phyloP scores from a whole-genome alignment of 2,113 vertebrate species.

The Acinonyx jubatus region DNA sequence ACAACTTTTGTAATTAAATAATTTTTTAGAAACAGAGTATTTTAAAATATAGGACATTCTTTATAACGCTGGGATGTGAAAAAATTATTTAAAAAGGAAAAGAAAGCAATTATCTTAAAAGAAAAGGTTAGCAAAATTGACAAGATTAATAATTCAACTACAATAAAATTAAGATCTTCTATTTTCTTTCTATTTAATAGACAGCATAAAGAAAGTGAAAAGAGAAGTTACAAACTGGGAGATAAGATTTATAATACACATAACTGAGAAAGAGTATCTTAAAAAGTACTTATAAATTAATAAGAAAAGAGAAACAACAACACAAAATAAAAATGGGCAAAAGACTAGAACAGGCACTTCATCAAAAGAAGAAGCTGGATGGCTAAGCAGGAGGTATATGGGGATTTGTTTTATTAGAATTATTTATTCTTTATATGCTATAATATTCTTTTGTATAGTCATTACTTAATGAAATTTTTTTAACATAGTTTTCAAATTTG shows the following conservation, averaged over 20 bases:
- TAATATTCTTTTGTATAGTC: background rate
- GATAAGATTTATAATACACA: background rate
- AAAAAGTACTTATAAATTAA: background rate
- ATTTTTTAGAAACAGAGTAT: background rate
- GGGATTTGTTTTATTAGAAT: background rate
- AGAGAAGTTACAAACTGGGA: background rate
- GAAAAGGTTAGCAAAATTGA: background rate
- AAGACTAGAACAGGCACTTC: background rate
- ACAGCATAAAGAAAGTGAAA: slow-evolving; percentile 33
- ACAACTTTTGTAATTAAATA: background rate
- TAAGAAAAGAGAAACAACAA: background rate
- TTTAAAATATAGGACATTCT: slow-evolving; percentile 6
- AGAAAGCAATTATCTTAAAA: slow-evolving; percentile 20
- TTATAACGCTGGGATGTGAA: background rate
- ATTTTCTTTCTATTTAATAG: background rate
- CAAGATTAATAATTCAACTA: slow-evolving; percentile 31
- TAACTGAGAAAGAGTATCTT: background rate
- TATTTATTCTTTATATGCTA: background rate
- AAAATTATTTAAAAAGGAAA: slow-evolving; percentile 37
- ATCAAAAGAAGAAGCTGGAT: background rate
- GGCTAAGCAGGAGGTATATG: background rate
- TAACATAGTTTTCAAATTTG: background rate
- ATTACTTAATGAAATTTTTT: background rate
- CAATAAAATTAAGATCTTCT: slow-evolving; percentile 24
- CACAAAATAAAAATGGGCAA: background rate